Percentiles rank a stretch among this genome's conserved stretches.
Evolutionary conservation across 1,140 invertebrate species (phyloP).

Genomic region (Drosophila ficusphila): DNA sequence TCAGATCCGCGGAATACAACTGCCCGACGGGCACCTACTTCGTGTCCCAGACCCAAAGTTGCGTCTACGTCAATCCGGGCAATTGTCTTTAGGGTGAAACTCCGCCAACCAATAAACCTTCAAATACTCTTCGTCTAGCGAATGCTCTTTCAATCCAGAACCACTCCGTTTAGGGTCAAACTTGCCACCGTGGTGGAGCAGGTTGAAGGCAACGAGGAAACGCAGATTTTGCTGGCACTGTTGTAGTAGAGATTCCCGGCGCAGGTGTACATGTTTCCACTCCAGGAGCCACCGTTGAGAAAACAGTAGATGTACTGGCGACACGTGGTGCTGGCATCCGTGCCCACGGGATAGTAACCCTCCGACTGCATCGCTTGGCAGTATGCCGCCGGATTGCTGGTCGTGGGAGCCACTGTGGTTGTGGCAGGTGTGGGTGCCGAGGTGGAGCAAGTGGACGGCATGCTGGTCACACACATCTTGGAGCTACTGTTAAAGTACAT

Average conservation of each 20-base stretch:
- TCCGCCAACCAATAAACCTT: slow-evolving; percentile 15
- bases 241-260: slow-evolving; percentile 50
- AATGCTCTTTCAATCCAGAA: slow-evolving; percentile 21
- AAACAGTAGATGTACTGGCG: slow-evolving; percentile 67
- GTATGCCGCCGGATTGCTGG: slow-evolving; percentile 44
- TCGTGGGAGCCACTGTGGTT: slow-evolving; percentile 27
- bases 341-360: slow-evolving; percentile 55
- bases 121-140: background rate
- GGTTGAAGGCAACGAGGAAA: slow-evolving; percentile 34
- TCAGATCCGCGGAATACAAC: slow-evolving; percentile 48
- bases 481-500: slow-evolving; percentile 45
- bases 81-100: slow-evolving; percentile 39
- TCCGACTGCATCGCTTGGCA: slow-evolving; percentile 45
- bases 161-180: slow-evolving; percentile 50
- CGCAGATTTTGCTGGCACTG: slow-evolving; percentile 46
- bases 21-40: slow-evolving; percentile 55
- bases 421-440: slow-evolving; percentile 13
- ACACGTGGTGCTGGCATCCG: slow-evolving; percentile 61
- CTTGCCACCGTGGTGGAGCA: slow-evolving; percentile 45
- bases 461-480: slow-evolving; percentile 7
- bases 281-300: slow-evolving; percentile 43
- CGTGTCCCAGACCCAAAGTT: slow-evolving; percentile 37
- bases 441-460: slow-evolving; percentile 32
- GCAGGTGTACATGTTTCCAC: slow-evolving; percentile 54
- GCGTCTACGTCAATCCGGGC: slow-evolving; percentile 48